A percentile compares a stretch with the other conserved stretches of the same genome.
These are phyloP conservation scores for Flexamia atlantica DNA, from an alignment of 2,888 invertebrate species.

Conservation along the genomic window DNA sequence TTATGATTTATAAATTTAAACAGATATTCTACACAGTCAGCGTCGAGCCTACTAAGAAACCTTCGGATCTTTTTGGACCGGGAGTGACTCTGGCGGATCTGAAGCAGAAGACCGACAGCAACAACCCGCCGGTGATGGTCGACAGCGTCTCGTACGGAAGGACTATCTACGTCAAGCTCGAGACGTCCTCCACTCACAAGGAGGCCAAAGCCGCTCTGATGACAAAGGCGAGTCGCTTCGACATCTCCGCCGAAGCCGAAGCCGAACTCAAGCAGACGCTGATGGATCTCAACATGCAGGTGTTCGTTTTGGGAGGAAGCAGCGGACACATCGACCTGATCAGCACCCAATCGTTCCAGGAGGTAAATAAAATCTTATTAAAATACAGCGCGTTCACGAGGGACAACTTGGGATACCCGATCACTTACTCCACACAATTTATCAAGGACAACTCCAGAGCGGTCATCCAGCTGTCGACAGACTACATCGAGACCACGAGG, in stretches of 20 bases:
- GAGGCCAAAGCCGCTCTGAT: not conserved
- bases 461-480: no score
- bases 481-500: no score
- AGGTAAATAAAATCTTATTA: not conserved
- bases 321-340: not conserved
- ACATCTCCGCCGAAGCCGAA: not conserved
- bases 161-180: not conserved
- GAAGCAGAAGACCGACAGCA: not conserved
- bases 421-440: not conserved
- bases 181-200: not conserved
- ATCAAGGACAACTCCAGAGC: no score
- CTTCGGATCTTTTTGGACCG: not conserved
- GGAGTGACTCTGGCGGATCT: not conserved
- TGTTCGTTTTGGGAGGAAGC: not conserved
- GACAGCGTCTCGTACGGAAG: constrained; percentile 19
- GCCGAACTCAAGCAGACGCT: not conserved
- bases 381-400: not conserved
- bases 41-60: not conserved
- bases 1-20: not conserved
- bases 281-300: not conserved
- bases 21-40: not conserved
- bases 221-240: not conserved
- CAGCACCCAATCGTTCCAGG: not conserved
- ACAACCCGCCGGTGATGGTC: not conserved
- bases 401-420: not conserved